These are phyloP conservation scores for Atrichornis clamosus DNA, from an alignment of 2,113 vertebrate genomes.

Conservation along the genomic window DNA sequence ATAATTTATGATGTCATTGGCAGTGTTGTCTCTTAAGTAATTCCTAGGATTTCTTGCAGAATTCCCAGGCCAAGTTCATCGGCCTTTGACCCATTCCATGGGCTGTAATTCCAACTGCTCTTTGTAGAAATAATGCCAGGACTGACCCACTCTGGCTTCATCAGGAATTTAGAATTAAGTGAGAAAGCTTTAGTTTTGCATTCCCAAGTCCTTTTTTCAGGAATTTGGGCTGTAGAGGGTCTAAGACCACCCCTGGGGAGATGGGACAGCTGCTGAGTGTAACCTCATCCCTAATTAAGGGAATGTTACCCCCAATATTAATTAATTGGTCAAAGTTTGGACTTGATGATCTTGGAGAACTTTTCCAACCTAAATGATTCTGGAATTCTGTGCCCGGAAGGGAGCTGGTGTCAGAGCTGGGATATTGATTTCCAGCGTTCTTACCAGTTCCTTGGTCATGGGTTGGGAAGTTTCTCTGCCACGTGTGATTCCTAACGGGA, in stretches of 20 bases:
- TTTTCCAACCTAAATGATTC: not conserved
- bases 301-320: not conserved
- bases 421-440: not conserved
- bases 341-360: not conserved
- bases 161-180: not conserved
- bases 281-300: accelerated
- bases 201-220: not conserved
- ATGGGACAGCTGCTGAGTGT: not conserved
- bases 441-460: accelerated
- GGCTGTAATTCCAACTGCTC: not conserved
- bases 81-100: not conserved
- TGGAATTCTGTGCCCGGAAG: not conserved
- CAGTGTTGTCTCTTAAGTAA: not conserved
- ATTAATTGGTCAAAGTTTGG: not conserved
- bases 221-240: not conserved
- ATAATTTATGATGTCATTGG: not conserved
- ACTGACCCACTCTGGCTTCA: not conserved
- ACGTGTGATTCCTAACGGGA: not conserved
- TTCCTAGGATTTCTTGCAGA: not conserved
- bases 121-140: accelerated
- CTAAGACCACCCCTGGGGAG: not conserved
- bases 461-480: not conserved
- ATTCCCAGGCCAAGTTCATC: not conserved
- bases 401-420: not conserved
- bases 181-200: not conserved